A percentile compares a stretch with the other conserved stretches of the same genome.
Conservation (phyloP, 1,140 invertebrate species). For the Aphis gossypii region DNA sequence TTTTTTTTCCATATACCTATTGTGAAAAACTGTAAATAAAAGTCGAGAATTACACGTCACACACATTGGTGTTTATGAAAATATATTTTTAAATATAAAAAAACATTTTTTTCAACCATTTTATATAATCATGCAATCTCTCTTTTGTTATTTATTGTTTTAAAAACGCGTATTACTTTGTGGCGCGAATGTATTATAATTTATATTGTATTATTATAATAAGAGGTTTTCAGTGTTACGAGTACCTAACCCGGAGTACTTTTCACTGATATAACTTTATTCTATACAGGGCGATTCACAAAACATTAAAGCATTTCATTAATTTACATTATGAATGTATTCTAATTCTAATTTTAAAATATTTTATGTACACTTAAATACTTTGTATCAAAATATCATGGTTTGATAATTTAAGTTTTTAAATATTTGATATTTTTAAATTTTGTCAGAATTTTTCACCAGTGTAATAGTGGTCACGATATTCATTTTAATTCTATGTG, state of each 20-base stretch:
- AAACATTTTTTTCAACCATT: background rate
- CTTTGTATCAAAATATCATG: background rate
- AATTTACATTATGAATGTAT: background rate
- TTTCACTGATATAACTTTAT: background rate
- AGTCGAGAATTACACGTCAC: background rate
- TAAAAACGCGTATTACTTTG: background rate
- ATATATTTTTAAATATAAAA: background rate
- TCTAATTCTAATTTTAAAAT: background rate
- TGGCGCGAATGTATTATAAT: background rate
- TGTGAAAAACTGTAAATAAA: background rate
- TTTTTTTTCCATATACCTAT: background rate
- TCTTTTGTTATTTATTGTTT: constrained; percentile 20
- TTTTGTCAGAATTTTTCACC: background rate
- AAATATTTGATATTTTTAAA: background rate
- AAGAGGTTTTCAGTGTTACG: background rate
- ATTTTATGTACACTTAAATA: background rate
- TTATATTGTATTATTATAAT: constrained; percentile 9
- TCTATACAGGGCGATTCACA: background rate
- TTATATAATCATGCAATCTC: no score
- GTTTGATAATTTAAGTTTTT: background rate
- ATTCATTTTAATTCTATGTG: background rate
- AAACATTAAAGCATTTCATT: background rate
- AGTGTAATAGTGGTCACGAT: background rate
- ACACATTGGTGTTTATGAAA: background rate
- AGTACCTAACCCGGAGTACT: background rate